Conservation (phyloP, 2,113 vertebrate species). For the Sapajus apella region DNA sequence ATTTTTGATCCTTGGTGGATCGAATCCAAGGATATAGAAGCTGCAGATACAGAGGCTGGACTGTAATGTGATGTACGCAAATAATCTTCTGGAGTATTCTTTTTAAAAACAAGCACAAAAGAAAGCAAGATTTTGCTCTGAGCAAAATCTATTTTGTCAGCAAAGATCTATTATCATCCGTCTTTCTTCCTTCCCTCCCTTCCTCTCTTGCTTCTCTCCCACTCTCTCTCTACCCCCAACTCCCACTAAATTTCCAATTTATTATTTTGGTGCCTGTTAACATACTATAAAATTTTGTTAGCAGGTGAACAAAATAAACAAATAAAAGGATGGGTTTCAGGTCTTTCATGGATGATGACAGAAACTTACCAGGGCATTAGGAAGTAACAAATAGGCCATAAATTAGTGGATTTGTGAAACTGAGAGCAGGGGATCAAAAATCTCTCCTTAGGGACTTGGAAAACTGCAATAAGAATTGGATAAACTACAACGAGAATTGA, state of each 20-base stretch:
- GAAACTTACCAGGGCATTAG: background rate
- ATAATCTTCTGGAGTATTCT: background rate
- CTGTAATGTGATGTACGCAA: background rate
- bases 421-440: background rate
- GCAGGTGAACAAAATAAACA: background rate
- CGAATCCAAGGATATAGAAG: background rate
- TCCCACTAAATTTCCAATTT: background rate
- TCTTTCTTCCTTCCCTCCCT: background rate
- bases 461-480: background rate
- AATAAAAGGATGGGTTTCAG: background rate
- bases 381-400: background rate
- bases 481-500: background rate
- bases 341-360: background rate
- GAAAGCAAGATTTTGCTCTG: background rate
- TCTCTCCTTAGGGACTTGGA: background rate
- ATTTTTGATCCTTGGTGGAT: background rate
- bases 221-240: background rate
- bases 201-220: background rate
- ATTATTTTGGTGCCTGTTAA: background rate
- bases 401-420: background rate
- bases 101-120: background rate
- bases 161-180: background rate
- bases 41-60: background rate
- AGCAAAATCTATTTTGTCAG: background rate
- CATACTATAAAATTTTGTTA: conserved; percentile 20